Evolutionary conservation across 1,140 invertebrate species (phyloP).

Genomic region (Aphaenogaster rudis): DNA sequence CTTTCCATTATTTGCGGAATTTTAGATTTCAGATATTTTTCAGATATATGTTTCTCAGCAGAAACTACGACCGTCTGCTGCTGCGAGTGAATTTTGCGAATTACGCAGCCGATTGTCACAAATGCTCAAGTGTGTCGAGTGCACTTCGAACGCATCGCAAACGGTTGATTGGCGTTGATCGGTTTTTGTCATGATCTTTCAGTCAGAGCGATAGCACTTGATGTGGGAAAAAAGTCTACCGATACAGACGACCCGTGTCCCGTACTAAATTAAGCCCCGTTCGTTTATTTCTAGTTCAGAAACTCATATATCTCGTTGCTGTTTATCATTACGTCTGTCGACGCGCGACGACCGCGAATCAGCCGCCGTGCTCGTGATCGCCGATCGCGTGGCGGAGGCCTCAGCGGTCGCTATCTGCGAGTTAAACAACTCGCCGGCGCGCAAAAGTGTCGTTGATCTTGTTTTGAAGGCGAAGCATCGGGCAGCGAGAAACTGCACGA

Average conservation of each 20-base stretch:
- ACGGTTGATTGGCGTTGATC: neutral
- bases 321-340: slow-evolving; percentile 19
- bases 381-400: slow-evolving; percentile 38
- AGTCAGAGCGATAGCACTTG: neutral
- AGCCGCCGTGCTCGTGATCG: slow-evolving; percentile 76
- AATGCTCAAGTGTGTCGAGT: neutral
- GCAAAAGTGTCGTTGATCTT: slow-evolving; percentile 72
- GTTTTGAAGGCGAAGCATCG: slow-evolving; percentile 51
- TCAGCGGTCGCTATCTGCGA: slow-evolving; percentile 40
- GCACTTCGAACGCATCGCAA: neutral
- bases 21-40: no score
- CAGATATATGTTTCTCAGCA: no score
- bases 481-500: no score
- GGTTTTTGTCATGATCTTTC: neutral
- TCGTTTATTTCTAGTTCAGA: slow-evolving; percentile 29
- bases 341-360: slow-evolving; percentile 59
- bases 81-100: no score
- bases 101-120: neutral
- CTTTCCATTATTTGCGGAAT: neutral
- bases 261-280: slow-evolving; percentile 32
- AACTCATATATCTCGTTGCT: slow-evolving; percentile 40
- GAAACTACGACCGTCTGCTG: no score
- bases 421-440: slow-evolving; percentile 38
- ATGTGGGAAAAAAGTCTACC: neutral
- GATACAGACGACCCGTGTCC: neutral